phyloP scores from a whole-genome alignment of 2,113 vertebrate species.

The Prochilodus magdalenae region DNA sequence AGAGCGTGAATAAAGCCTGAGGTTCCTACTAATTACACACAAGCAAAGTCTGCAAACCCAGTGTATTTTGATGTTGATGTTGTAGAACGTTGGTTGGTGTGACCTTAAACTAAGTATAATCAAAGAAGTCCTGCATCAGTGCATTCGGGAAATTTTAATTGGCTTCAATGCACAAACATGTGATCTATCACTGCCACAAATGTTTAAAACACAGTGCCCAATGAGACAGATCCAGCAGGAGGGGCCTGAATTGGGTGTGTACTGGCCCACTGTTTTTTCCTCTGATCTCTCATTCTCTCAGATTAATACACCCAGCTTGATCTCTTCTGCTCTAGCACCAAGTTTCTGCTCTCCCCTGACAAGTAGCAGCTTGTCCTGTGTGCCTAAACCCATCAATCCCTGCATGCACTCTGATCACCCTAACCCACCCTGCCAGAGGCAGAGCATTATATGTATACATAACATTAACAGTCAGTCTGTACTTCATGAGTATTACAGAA shows the following conservation, averaged over 20 bases:
- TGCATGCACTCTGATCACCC: conserved; percentile 14
- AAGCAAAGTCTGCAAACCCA: too few species aligned
- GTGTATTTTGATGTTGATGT: too few species aligned
- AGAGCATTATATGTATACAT: background rate
- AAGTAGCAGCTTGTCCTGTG: background rate
- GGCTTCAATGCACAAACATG: background rate
- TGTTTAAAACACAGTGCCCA: background rate
- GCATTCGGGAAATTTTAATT: background rate
- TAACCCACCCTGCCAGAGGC: background rate
- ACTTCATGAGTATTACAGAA: background rate
- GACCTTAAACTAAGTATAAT: too few species aligned
- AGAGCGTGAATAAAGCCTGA: too few species aligned
- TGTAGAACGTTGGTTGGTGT: too few species aligned
- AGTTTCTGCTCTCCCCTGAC: background rate
- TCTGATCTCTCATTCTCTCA: conserved; percentile 27
- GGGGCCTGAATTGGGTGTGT: background rate
- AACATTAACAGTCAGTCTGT: background rate
- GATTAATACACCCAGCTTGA: conserved; percentile 32
- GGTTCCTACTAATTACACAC: too few species aligned
- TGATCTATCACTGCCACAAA: background rate
- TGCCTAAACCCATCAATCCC: background rate
- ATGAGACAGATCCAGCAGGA: background rate
- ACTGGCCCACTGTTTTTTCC: conserved; percentile 4
- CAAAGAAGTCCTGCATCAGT: background rate
- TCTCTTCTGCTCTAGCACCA: background rate